Base-by-base conservation (phyloP, 2,888 invertebrate species). In the Alitta virens region DNA sequence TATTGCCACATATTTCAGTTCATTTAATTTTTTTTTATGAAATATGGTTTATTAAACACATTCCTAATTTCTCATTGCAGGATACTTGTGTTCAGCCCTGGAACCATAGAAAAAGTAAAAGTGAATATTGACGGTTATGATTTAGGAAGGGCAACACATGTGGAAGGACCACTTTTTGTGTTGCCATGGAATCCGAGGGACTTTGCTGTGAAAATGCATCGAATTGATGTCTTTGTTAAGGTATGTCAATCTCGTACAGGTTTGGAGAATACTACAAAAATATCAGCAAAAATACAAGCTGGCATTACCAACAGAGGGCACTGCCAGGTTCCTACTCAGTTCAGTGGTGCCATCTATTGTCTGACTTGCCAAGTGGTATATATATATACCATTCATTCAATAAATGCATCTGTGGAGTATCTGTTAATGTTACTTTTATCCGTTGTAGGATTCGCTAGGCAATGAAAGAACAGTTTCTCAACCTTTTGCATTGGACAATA, bases 401-500 rank as follows among this genome's bases (percentile, higher is more conserved):
- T 9, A 9, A 40, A 40, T 12, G 9, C 9, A 40, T 40, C 12
- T 40, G 40, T 40, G 40, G 40, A 12, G 40, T 12, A 16, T 12
- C 9, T 40, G 9, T 40, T 40, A 16, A 12, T 40, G 9, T 21
- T 53, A n/a, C n/a, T n/a, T n/a, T n/a, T n/a, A n/a, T 23, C 14
- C 9, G 7, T 54, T 54, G 2, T 21, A 60, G 60, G 60, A 60
- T 40, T n/a, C 26, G 9, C 25, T 16, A 18, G 60, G 60, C 2
- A 16, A 27, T 2, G 21, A 24, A 9, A 42, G 49, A 21, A 24
- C 21, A 12, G 54, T 60, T 2, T 52, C 25, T 16, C 91, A 92
- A 76, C 86, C 87, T 53, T 94, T 94, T 84, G 87, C 91, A 16
- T 78, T 93, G 63, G 92, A 93, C 82, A 89, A 89, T 2, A 87